Conservation (phyloP, 2,888 invertebrate species). For the Dysmachus trigonus region DNA sequence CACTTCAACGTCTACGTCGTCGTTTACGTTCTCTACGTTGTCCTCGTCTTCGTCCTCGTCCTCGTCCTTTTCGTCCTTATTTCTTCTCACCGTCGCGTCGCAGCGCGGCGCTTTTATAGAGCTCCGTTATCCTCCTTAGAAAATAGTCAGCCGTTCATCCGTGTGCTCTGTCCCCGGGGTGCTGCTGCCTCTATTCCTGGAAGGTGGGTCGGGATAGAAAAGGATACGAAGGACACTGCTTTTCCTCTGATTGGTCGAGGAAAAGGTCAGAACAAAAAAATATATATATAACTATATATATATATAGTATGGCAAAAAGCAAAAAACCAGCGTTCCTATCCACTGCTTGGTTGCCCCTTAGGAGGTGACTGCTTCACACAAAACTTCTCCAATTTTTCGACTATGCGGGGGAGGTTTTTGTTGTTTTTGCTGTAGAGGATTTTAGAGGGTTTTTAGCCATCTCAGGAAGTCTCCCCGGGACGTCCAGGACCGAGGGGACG, state of each 20-base stretch:
- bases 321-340: slow-evolving; percentile 24
- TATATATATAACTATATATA: background rate
- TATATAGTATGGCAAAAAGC: background rate
- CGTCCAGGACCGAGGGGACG: background rate
- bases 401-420: background rate
- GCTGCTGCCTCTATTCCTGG: slow-evolving; percentile 25
- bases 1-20: background rate
- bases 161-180: slow-evolving; percentile 10
- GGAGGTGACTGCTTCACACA: background rate
- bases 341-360: slow-evolving; percentile 27
- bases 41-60: background rate
- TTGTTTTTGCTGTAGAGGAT: background rate
- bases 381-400: background rate
- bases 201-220: slow-evolving; percentile 29
- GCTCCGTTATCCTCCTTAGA: slow-evolving; percentile 3
- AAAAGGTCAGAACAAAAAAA: slow-evolving; percentile 43
- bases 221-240: slow-evolving; percentile 39
- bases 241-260: slow-evolving; percentile 47
- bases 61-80: background rate
- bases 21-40: background rate
- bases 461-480: background rate
- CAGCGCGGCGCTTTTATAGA: background rate
- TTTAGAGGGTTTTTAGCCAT: background rate
- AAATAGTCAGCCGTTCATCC: slow-evolving; percentile 13
- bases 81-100: background rate